Evolutionary conservation across 2,888 invertebrate species (phyloP).

Genomic region (Lasioglossum oenotherae): DNA sequence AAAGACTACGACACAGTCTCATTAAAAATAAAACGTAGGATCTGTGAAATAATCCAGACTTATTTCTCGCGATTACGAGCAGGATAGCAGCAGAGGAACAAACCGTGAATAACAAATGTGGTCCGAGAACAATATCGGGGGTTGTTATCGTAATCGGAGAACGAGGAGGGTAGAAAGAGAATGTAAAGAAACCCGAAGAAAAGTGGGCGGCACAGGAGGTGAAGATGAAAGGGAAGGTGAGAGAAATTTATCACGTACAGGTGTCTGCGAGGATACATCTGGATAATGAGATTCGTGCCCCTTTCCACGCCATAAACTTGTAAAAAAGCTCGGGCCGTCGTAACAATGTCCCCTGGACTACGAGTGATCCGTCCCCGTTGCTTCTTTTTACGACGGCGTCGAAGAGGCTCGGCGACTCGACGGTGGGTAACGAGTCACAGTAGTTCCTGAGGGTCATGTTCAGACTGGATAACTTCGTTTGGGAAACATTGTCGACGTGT

Average conservation of each 20-base stretch:
- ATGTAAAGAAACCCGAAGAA: constrained; percentile 20
- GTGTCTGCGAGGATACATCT: constrained; percentile 52
- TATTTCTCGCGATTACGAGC: neutral
- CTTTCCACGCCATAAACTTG: constrained; percentile 52
- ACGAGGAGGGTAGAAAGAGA: constrained; percentile 7
- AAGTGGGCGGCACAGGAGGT: neutral
- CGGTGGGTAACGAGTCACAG: constrained; percentile 51
- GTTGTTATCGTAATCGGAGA: constrained; percentile 4
- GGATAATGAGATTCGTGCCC: constrained; percentile 54
- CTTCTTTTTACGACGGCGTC: constrained; percentile 33
- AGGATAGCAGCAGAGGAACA: neutral
- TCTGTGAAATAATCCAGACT: neutral
- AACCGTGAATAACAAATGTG: constrained; percentile 19
- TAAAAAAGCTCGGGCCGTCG: constrained; percentile 45
- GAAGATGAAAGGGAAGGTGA: neutral
- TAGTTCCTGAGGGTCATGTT: constrained; percentile 28
- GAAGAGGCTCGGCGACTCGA: constrained; percentile 17
- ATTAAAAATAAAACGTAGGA: neutral
- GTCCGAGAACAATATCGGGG: neutral
- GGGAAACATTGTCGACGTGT: constrained; percentile 32
- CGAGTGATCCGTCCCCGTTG: constrained; percentile 38
- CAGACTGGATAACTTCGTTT: constrained; percentile 37
- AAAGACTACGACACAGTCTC: neutral
- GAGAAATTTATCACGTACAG: constrained; percentile 49
- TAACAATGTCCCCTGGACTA: constrained; percentile 47